Percentiles rank a stretch among this genome's conserved stretches.
phyloP scores from a whole-genome alignment of 2,113 vertebrate genomes.

The Syngnathoides biaculeatus region DNA sequence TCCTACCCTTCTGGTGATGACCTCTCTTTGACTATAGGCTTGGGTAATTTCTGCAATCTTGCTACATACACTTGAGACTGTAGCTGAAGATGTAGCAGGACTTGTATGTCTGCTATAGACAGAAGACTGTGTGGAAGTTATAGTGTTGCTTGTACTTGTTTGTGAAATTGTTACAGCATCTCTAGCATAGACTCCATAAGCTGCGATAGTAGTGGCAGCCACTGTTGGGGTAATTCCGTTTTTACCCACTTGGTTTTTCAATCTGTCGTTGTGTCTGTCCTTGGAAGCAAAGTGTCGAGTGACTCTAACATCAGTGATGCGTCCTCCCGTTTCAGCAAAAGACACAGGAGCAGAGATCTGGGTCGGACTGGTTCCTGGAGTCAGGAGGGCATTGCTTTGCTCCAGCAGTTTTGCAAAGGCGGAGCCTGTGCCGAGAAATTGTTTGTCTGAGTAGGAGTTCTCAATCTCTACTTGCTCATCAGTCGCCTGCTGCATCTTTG shows the following conservation, averaged over 20 bases:
- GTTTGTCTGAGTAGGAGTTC: slow-evolving; percentile 79
- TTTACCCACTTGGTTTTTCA: slow-evolving; percentile 76
- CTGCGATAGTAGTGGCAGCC: slow-evolving; percentile 71
- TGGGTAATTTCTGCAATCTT: slow-evolving; percentile 78
- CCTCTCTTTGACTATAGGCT: slow-evolving; percentile 75
- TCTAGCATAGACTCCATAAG: slow-evolving; percentile 75
- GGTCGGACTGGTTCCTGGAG: slow-evolving; percentile 94
- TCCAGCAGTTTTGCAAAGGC: slow-evolving; percentile 80
- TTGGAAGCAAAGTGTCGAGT: slow-evolving; percentile 91
- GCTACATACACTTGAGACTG: slow-evolving; percentile 73
- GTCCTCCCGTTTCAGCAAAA: slow-evolving; percentile 74
- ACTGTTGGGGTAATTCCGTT: slow-evolving; percentile 70
- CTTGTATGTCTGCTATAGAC: slow-evolving; percentile 61
- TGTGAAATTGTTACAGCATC: slow-evolving; percentile 74
- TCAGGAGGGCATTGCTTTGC: slow-evolving; percentile 76
- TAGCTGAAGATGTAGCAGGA: slow-evolving; percentile 59
- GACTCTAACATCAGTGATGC: slow-evolving; percentile 88
- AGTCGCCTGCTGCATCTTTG: slow-evolving; percentile 75
- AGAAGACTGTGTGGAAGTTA: slow-evolving; percentile 65
- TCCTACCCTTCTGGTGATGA: slow-evolving; percentile 65
- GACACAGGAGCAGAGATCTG: slow-evolving; percentile 90
- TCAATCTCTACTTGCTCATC: slow-evolving; percentile 73
- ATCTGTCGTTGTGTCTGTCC: slow-evolving; percentile 81
- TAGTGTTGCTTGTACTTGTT: slow-evolving; percentile 65
- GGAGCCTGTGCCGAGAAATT: slow-evolving; percentile 85